Percentiles rank a stretch among this genome's conserved stretches.
Conservation (phyloP, 2,113 vertebrate species). For the Mormoops blainvillei region DNA sequence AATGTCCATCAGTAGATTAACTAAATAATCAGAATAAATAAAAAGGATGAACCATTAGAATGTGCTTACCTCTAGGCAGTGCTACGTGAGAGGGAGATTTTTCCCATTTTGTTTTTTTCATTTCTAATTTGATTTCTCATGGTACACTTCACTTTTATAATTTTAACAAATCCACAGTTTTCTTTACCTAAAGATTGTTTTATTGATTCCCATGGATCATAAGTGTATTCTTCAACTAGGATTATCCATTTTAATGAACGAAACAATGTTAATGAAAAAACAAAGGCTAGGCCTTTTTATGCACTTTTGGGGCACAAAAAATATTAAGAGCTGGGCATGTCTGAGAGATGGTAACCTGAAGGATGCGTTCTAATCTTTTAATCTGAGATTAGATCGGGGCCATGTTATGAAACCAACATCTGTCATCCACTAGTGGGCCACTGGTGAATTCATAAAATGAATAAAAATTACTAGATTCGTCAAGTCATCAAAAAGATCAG, state of each 20-base stretch:
- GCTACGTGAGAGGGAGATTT: neutral
- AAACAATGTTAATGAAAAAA: neutral
- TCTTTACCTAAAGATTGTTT: slow-evolving; percentile 6
- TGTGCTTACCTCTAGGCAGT: neutral
- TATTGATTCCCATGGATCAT: neutral
- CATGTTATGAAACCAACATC: neutral
- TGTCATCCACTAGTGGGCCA: neutral
- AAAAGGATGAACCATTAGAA: neutral
- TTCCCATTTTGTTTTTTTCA: neutral
- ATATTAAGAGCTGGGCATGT: neutral
- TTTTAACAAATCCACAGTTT: slow-evolving; percentile 14
- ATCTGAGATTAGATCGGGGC: neutral
- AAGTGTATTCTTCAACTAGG: neutral
- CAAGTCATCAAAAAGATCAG: neutral
- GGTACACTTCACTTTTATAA: neutral
- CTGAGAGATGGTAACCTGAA: neutral
- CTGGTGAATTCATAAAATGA: neutral
- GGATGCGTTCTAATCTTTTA: neutral
- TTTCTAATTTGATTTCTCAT: slow-evolving; percentile 10
- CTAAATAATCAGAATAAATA: neutral
- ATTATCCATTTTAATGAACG: neutral
- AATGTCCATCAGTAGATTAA: neutral
- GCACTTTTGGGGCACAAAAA: neutral
- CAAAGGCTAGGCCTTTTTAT: neutral
- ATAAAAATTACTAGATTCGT: neutral